Evolutionary conservation across 2,797 vertebrate species (phyloP).

Genomic region (Nannoperca australis): DNA sequence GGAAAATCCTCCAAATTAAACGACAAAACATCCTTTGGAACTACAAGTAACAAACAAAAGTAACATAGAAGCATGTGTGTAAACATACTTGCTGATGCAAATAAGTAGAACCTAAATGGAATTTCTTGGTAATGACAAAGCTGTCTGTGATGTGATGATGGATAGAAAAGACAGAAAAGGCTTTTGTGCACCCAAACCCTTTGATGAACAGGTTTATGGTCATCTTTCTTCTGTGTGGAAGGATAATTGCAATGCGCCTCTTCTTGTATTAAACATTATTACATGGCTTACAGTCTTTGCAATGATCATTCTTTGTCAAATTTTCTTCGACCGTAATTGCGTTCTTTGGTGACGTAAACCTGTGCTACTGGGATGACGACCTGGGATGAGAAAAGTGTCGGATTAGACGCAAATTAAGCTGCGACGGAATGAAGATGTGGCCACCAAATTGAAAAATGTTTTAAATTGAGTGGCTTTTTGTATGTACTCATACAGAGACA

Average conservation of each 20-base stretch:
- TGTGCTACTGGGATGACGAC: too few relatives aligned
- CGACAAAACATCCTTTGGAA: too few relatives aligned
- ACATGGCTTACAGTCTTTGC: too few relatives aligned
- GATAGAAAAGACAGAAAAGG: not conserved
- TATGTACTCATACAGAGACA: not conserved
- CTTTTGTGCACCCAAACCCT: not conserved
- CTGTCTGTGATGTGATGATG: not conserved
- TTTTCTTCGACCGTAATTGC: not conserved
- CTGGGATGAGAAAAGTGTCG: too few relatives aligned
- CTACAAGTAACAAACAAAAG: too few relatives aligned
- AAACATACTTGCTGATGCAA: too few relatives aligned
- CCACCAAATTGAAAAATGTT: not conserved
- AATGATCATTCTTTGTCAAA: not conserved
- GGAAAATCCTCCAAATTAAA: too few relatives aligned
- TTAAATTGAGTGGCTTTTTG: not conserved
- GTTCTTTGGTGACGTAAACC: not conserved
- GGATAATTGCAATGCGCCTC: too few relatives aligned
- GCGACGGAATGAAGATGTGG: too few relatives aligned
- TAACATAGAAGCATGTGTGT: too few relatives aligned
- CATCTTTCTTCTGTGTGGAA: not conserved
- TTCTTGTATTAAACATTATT: not conserved
- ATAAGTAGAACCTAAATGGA: too few relatives aligned
- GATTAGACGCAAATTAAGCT: not conserved
- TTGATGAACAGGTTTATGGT: not conserved
- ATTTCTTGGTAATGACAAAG: too few relatives aligned